Percentiles rank a stretch among this genome's conserved stretches.
Conservation (phyloP, 2,888 invertebrate genomes). For the Drosophila histrio region DNA sequence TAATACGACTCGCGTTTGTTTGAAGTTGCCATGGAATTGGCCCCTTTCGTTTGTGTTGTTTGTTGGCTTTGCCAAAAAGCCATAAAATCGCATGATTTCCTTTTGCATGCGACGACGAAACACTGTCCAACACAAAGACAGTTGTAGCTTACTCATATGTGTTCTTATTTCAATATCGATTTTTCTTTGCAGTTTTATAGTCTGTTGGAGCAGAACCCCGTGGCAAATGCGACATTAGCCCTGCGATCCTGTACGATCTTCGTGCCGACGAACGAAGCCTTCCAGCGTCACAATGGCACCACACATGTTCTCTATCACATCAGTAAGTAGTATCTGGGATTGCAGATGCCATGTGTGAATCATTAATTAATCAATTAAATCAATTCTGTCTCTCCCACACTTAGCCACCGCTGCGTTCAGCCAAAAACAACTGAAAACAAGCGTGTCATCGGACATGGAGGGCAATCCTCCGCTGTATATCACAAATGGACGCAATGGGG, state of each 20-base stretch:
- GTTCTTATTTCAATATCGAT: not conserved
- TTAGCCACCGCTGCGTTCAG: conserved; percentile 91
- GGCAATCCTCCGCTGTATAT: conserved; percentile 95
- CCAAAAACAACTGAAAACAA: conserved; percentile 86
- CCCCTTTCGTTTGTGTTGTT: conserved; percentile 25
- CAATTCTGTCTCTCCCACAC: conserved; percentile 51
- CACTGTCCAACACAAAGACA: conserved; percentile 19
- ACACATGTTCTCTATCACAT: conserved; percentile 91
- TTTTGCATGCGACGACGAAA: conserved; percentile 35
- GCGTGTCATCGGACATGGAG: conserved; percentile 90
- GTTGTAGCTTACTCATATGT: not conserved
- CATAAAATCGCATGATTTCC: conserved; percentile 37
- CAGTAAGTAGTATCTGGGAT: conserved; percentile 88
- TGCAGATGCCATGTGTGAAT: not conserved
- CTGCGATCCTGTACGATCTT: conserved; percentile 93
- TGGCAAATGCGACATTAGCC: conserved; percentile 90
- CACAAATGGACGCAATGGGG: conserved; percentile 88
- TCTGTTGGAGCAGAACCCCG: conserved; percentile 89
- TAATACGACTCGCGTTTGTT: conserved; percentile 55
- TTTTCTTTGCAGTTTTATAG: conserved; percentile 88
- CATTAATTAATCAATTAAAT: conserved; percentile 17
- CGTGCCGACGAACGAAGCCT: conserved; percentile 94
- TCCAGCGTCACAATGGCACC: conserved; percentile 89
- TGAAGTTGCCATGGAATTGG: conserved; percentile 69
- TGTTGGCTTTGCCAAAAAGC: conserved; percentile 52